A percentile compares a stretch with the other conserved stretches of the same genome.
Evolutionary conservation across 23 tunicate genomes (phyloP).

Genomic region (Styela plicata): DNA sequence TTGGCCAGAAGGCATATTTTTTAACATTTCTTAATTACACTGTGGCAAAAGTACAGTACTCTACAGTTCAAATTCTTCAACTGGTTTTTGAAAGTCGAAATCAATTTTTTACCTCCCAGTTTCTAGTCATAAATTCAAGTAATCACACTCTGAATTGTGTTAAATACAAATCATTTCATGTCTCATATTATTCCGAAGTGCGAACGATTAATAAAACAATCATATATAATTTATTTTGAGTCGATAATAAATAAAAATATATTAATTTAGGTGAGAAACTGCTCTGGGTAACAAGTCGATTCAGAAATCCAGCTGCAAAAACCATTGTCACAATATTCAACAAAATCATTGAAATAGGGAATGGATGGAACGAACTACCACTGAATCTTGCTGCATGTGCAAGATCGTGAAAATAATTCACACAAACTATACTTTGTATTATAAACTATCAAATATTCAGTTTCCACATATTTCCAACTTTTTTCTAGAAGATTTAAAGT

Average conservation of each 20-base stretch:
- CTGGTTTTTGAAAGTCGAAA: background rate
- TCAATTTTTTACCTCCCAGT: background rate
- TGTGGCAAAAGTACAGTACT: background rate
- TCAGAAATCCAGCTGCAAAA: background rate
- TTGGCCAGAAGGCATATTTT: too few relatives aligned
- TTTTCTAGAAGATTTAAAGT: too few relatives aligned
- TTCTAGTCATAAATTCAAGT: background rate
- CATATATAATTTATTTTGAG: too few relatives aligned
- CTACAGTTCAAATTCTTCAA: background rate
- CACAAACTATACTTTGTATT: too few relatives aligned
- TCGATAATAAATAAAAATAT: too few relatives aligned
- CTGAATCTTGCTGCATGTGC: background rate
- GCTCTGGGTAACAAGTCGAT: background rate
- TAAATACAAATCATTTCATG: background rate
- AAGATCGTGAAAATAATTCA: too few relatives aligned
- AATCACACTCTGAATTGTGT: background rate
- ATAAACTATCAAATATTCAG: too few relatives aligned
- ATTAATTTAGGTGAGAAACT: background rate
- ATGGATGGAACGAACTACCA: background rate
- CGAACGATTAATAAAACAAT: too few relatives aligned
- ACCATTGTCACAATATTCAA: background rate
- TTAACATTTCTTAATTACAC: too few relatives aligned
- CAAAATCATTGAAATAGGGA: background rate
- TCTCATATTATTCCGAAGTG: background rate
- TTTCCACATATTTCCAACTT: too few relatives aligned